Base-by-base conservation (phyloP, 2,888 invertebrate genomes). In the Dasypogon diadema region DNA sequence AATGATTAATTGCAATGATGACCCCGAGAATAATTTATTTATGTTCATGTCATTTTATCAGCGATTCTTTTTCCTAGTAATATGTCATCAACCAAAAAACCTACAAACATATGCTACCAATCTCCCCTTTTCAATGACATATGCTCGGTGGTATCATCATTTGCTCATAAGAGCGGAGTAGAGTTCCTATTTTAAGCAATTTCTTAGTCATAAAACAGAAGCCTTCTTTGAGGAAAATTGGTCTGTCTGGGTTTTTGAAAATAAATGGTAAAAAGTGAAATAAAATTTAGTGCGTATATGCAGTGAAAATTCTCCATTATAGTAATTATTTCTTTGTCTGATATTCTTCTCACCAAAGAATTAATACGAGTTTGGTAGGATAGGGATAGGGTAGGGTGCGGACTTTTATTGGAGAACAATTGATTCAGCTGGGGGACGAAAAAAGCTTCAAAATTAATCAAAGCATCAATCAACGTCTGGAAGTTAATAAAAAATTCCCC, bases 401-500 rank as follows among this genome's bases (percentile, higher is more conserved):
- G 30, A 30, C 30, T 5, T 30, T 30, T 30, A 5, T 8, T 8
- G 30, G 30, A 30, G 8, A 5, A 30, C 8, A 30, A 3, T 30
- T 8, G 8, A 30, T 30, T 30, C 30, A 30, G 3, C 30, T 3
- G 30, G 8, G 8, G 8, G 30, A 1, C 42, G 2, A 42, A 42
- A 42, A 42, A 12, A 42, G 42, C 54, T 21, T 18, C 4, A 54
- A 54, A 54, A 54, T 21, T 18, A 54, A 54, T 54, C 54, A 54
- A 54, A 54, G 12, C 37, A 63, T 42, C 34, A 48, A 65, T 65
- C 16, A n/a, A 24, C 1, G 48, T 48, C 65, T 12, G 22, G 22
- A 8, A 14, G 12, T 46, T 46, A 65, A 65, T 65, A 65, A 65
- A 65, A 26, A 65, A 24, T 65, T 46, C 14, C 65, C 46, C 14